Base-by-base conservation (phyloP, 2,113 vertebrate species). In the Otocyon megalotis region DNA sequence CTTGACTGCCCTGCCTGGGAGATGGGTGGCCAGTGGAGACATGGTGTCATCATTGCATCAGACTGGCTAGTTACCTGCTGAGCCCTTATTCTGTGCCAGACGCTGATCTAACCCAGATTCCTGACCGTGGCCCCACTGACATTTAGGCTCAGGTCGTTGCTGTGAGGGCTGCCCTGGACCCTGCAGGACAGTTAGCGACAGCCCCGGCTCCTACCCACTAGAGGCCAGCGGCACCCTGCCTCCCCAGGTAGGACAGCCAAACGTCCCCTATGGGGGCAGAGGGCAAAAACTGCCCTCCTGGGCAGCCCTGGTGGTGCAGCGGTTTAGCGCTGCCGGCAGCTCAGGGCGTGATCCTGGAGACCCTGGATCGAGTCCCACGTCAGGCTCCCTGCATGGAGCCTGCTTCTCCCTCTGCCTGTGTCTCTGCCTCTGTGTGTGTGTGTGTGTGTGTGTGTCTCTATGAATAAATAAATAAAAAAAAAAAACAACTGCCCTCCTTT, bases 251-350 rank as follows among this genome's bases (percentile, higher is more conserved):
- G 1, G 48, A 43, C 63, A 32, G 71, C n/a, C 28, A 22, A 62
- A 8, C 0, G 37, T 90, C 37, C 5, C 0, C 79, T 0, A 3
- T 0, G 8, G 54, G 14, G 28, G 7, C 67, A 20, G 11, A 2
- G n/a, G 50, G 12, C 37, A 7, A 81, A 86, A 71, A 63, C 0
- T 15, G 48, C 11, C 93, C 90, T 72, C 1, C 0, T 24, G n/a
- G n/a, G n/a, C n/a, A n/a, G n/a, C n/a, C n/a, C n/a, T n/a, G n/a
- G n/a, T n/a, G n/a, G n/a, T n/a, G n/a, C n/a, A n/a, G n/a, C n/a
- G n/a, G n/a, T n/a, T n/a, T n/a, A n/a, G n/a, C n/a, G n/a, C n/a
- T n/a, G n/a, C n/a, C n/a, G n/a, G n/a, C n/a, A n/a, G n/a, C n/a
- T n/a, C n/a, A n/a, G n/a, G n/a, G n/a, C n/a, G n/a, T n/a, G n/a